Conservation (phyloP, 2,888 invertebrate genomes). For the Anthophora plumipes region DNA sequence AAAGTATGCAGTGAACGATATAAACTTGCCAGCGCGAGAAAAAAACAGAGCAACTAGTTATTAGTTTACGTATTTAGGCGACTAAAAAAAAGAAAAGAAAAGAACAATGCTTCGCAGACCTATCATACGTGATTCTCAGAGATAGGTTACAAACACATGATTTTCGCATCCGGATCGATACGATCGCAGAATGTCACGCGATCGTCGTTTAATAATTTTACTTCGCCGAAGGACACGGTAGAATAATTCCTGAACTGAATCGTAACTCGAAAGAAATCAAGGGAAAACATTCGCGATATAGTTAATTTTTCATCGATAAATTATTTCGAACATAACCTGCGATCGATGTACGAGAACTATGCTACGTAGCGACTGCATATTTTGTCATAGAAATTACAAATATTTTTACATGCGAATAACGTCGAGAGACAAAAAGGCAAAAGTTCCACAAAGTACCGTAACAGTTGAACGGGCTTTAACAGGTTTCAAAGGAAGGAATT, state of each 20-base stretch:
- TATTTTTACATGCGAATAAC: conserved; percentile 79
- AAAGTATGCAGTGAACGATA: conserved; percentile 61
- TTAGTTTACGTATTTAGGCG: conserved; percentile 50
- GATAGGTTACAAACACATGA: conserved; percentile 58
- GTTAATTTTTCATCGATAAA: conserved; percentile 20
- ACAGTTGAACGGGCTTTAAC: conserved; percentile 62
- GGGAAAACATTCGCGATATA: background rate
- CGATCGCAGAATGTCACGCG: background rate
- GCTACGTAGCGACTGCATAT: conserved; percentile 59
- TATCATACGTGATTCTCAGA: conserved; percentile 10
- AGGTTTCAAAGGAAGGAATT: conserved; percentile 57
- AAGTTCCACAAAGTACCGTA: conserved; percentile 62
- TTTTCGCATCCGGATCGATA: conserved; percentile 53
- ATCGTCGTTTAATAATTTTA: conserved; percentile 21
- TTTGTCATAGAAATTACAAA: conserved; percentile 76
- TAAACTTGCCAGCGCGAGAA: conserved; percentile 71
- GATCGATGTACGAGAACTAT: conserved; percentile 53
- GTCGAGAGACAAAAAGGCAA: conserved; percentile 45
- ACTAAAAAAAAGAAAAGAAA: conserved; percentile 28
- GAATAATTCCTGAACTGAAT: conserved; percentile 12
- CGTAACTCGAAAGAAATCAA: background rate
- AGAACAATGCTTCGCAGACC: conserved; percentile 42
- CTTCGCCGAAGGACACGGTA: conserved; percentile 18
- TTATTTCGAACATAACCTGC: conserved; percentile 17
- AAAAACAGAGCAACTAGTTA: conserved; percentile 53